Base-by-base conservation (phyloP, 1,140 invertebrate genomes). In the Sipha flava region DNA sequence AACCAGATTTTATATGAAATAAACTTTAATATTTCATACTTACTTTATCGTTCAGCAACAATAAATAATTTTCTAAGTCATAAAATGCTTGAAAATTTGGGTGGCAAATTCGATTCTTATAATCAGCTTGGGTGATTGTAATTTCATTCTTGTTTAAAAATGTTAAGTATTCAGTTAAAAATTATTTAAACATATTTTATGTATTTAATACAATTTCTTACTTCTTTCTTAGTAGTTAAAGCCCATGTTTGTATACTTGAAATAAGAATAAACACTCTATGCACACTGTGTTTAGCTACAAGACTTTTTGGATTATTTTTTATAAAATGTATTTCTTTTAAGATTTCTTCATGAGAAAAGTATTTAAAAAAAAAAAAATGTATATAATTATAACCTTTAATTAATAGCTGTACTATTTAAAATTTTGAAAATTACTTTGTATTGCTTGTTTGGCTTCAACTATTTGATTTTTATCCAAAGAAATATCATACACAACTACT, bases 181-280 rank as follows among this genome's bases (percentile, higher is more conserved):
- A 16, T 10, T 34, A 16, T 37, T 57, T 18, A n/a, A n/a, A n/a
- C n/a, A n/a, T 59, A 10, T 21, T 18, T 75, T 1, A 5, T 21
- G 2, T 37, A 37, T 37, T 31, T 7, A 37, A 75, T 18, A 23
- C 9, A 3, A 7, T 31, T 52, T 34, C 2, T 34, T 57, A 59
- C 73, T 18, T 77, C 10, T 16, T 40, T 57, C 40, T 57, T 77
- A 16, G 49, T 52, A 0, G 59, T 64, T 6, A 59, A 43, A 43
- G 73, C 73, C 73, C 73, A 77, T 57, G 73, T 77, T 77, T 37
- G 34, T 57, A 77, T 43, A 57, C 52, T 77, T 37, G 73, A 77
- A 59, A 77, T 77, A 43, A 77, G 73, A 43, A 77, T 77, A 40
- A 77, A 77, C 7, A 77, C 73, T 40, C 73, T 52, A 21, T 18